These are phyloP conservation scores for Ectemnius cavifrons DNA, from an alignment of 2,888 invertebrate species.

Conservation along the genomic window DNA sequence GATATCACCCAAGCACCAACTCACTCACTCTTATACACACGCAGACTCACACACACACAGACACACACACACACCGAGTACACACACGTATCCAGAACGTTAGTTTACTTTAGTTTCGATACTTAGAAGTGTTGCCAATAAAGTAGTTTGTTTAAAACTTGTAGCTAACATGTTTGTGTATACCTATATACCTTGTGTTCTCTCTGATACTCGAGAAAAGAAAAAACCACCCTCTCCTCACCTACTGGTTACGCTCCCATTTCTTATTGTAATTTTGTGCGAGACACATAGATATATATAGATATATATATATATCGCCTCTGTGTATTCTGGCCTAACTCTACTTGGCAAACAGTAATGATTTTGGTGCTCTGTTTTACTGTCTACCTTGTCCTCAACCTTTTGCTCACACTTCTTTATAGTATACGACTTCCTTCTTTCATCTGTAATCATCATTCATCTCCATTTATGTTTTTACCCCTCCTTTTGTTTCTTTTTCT, in stretches of 20 bases:
- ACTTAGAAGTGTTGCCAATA: slow-evolving; percentile 78
- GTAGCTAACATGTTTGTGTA: slow-evolving; percentile 78
- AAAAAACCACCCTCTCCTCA: not conserved
- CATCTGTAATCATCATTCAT: too few relatives aligned
- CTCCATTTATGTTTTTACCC: too few relatives aligned
- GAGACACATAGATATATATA: too few relatives aligned
- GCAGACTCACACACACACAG: too few relatives aligned
- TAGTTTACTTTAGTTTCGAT: slow-evolving; percentile 76
- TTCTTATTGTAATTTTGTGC: slow-evolving; percentile 18
- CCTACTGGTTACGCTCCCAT: not conserved
- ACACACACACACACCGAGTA: slow-evolving; percentile 22
- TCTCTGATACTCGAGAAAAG: slow-evolving; percentile 27
- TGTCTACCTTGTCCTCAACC: not conserved
- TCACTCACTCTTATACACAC: slow-evolving; percentile 6
- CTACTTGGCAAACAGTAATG: slow-evolving; percentile 64
- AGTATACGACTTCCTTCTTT: too few relatives aligned
- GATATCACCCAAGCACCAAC: too few relatives aligned
- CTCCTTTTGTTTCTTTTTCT: too few relatives aligned
- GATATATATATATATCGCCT: slow-evolving; percentile 22
- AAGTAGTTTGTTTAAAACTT: slow-evolving; percentile 78
- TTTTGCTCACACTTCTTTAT: not conserved
- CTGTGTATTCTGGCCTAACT: slow-evolving; percentile 54
- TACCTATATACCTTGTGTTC: slow-evolving; percentile 72
- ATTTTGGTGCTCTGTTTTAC: slow-evolving; percentile 61
- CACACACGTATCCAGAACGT: slow-evolving; percentile 60